Evolutionary conservation across 2,888 invertebrate species (phyloP).

Genomic region (Lithophane ornitopus): DNA sequence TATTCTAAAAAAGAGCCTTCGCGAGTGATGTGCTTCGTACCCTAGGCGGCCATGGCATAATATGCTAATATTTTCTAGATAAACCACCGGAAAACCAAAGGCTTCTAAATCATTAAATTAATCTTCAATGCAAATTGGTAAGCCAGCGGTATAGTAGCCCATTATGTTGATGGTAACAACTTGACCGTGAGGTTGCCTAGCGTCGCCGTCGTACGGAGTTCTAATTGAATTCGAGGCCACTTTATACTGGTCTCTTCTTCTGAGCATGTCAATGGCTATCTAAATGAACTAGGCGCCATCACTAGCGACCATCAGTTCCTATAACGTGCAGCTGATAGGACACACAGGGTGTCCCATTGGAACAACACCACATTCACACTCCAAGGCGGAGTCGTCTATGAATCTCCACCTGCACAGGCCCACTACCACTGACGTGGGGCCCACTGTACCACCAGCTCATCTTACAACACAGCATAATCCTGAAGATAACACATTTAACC

Average conservation of each 20-base stretch:
- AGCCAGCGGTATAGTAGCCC: neutral
- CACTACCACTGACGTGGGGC: neutral
- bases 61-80: neutral
- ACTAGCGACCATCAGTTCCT: no score
- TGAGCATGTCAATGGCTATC: no score
- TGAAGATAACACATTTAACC: constrained; percentile 9
- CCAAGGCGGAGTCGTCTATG: no score
- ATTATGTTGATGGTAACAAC: neutral
- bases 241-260: neutral
- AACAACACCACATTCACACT: no score
- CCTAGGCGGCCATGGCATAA: neutral
- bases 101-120: no score
- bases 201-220: neutral
- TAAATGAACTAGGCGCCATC: no score
- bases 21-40: neutral
- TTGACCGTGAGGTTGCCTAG: neutral
- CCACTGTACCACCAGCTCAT: neutral
- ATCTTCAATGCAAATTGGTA: neutral
- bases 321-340: no score
- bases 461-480: neutral
- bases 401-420: no score
- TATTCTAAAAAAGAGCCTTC: constrained; percentile 5
- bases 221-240: neutral
- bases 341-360: no score
- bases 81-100: neutral